Evolutionary conservation across 2,113 vertebrate genomes (phyloP), one percentile per base, ranked within the genome.

Genomic region (Cheilinus undulatus): DNA sequence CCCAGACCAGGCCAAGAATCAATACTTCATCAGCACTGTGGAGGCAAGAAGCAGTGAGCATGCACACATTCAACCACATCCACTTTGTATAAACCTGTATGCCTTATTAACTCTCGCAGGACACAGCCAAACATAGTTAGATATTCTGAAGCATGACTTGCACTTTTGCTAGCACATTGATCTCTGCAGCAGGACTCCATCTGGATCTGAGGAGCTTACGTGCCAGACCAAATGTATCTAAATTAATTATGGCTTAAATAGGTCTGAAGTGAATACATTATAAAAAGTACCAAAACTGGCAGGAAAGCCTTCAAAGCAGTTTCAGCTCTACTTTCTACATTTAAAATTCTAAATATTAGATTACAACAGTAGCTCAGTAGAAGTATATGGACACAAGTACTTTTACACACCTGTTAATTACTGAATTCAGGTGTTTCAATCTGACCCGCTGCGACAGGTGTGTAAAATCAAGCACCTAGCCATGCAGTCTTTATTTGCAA

Each of bases 11-110:
- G 19, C 19, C 24, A 26, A 20, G 62, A 51, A 83, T 83, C 83
- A 61, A 85, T 88, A 83, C 59, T 63, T 58, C 80, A 80, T 83
- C 80, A 81, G 82, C 14, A 54, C 27, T 71, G 63, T 62, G 26
- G 74, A 26, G 53, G 13, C 28, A 26, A 22, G n/a, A 19, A 69
- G 52, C 52, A 45, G 63, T 3, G 45, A 52, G 58, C n/a, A 43
- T 34, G 48, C 54, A 24, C 30, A 52, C 17, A 48, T 43, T 69
- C 22, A 67, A 7, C 10, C 22, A 32, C 49, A 79, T 73, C 51
- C 38, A 45, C 70, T 69, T 66, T 49, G n/a, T 45, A 63, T 54
- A 51, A 75, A 53, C 51, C 74, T 22, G 12, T 27, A 9, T 42
- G 34, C 38, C n/a, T 53, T 11, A 17, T 36, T 8, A 57, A 49